Percentiles rank a stretch among this genome's conserved stretches.
Conservation (phyloP, 1,140 invertebrate species). For the Drosophila erecta region DNA sequence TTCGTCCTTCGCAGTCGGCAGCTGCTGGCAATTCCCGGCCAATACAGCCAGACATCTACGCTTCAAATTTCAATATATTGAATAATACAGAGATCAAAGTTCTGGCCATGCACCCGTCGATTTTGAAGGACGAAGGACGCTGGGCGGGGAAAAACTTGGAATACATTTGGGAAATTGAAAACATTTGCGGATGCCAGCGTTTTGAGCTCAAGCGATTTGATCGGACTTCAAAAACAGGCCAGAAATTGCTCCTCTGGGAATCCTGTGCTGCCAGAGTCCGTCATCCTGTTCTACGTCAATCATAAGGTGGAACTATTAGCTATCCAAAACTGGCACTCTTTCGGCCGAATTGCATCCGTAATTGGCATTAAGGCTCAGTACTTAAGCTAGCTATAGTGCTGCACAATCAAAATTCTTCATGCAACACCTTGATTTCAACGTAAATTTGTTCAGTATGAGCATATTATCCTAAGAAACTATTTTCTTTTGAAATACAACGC, state of each 20-base stretch:
- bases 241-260: slow-evolving; percentile 16
- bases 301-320: slow-evolving; percentile 5
- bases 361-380: too few relatives aligned
- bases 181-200: slow-evolving; percentile 16
- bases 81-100: slow-evolving; percentile 63
- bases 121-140: neutral
- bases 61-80: slow-evolving; percentile 64
- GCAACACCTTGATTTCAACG: too few relatives aligned
- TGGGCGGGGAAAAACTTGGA: neutral
- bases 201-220: slow-evolving; percentile 18
- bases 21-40: slow-evolving; percentile 68
- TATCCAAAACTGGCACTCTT: too few relatives aligned
- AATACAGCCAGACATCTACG: slow-evolving; percentile 42
- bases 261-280: neutral
- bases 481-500: too few relatives aligned
- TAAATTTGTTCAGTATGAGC: too few relatives aligned
- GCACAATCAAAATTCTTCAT: too few relatives aligned
- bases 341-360: too few relatives aligned
- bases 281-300: slow-evolving; percentile 1
- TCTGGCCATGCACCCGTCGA: slow-evolving; percentile 21
- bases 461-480: too few relatives aligned
- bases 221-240: slow-evolving; percentile 32
- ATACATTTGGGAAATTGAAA: slow-evolving; percentile 54
- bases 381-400: too few relatives aligned
- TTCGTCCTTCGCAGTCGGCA: slow-evolving; percentile 53